Conservation (phyloP, 2,113 vertebrate species). For the Rhegmatorhina hoffmannsi region DNA sequence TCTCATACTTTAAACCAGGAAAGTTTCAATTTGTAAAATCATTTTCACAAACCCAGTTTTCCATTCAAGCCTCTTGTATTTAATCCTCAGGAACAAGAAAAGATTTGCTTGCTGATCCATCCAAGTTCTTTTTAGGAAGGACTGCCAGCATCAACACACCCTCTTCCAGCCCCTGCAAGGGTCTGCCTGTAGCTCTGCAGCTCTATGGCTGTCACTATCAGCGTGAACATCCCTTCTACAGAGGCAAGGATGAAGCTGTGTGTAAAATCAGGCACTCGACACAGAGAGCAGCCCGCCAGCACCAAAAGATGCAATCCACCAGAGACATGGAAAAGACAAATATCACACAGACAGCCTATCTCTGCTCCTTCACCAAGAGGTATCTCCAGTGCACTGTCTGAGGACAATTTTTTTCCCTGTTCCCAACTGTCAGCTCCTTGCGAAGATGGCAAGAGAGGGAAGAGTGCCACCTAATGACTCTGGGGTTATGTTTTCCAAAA, state of each 20-base stretch:
- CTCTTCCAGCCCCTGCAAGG: neutral
- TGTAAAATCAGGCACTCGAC: neutral
- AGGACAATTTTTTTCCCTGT: neutral
- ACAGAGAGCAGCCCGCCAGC: neutral
- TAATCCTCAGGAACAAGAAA: neutral
- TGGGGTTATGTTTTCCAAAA: neutral
- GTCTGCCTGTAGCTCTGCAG: neutral
- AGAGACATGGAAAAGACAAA: neutral
- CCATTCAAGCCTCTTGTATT: neutral
- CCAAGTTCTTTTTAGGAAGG: neutral
- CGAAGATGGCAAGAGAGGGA: neutral
- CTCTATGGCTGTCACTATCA: neutral
- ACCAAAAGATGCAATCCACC: neutral
- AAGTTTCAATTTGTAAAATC: neutral
- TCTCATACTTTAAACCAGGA: neutral
- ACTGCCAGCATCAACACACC: neutral
- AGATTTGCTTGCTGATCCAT: neutral
- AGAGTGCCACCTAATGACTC: neutral
- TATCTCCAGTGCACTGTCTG: neutral
- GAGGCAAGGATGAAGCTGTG: neutral
- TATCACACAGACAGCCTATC: neutral
- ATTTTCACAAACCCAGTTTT: neutral
- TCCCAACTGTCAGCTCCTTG: neutral
- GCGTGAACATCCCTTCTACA: neutral
- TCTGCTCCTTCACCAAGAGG: neutral